These are phyloP conservation scores for Uropetala carovei DNA, from an alignment of 2,888 invertebrate species.

Conservation along the genomic window DNA sequence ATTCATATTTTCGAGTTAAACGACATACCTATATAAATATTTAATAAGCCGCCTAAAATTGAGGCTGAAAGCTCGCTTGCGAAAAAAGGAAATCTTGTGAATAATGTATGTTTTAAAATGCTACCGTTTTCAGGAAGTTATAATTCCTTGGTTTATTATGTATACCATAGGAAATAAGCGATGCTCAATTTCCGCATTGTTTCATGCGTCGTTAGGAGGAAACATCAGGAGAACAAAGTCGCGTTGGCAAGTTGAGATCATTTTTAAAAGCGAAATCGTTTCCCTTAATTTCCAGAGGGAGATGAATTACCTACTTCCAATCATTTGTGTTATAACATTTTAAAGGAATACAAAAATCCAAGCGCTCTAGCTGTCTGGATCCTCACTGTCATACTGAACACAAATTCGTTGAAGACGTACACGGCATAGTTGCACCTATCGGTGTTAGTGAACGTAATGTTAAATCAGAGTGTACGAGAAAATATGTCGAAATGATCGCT, in stretches of 20 bases:
- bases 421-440: too few relatives aligned
- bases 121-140: not conserved
- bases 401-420: too few relatives aligned
- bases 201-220: not conserved
- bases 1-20: not conserved
- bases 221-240: not conserved
- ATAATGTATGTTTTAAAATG: not conserved
- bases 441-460: too few relatives aligned
- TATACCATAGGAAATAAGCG: not conserved
- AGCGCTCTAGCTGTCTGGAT: not conserved
- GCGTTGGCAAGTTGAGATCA: not conserved
- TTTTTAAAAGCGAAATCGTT: not conserved
- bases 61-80: slow-evolving; percentile 11
- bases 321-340: not conserved
- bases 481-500: too few relatives aligned
- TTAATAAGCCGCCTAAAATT: slow-evolving; percentile 4
- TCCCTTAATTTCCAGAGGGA: not conserved
- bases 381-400: too few relatives aligned
- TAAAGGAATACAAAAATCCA: not conserved
- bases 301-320: not conserved
- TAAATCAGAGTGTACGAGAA: too few relatives aligned
- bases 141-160: not conserved
- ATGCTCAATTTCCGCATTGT: not conserved
- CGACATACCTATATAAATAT: not conserved
- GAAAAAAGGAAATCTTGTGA: slow-evolving; percentile 2